Percentiles rank a stretch among this genome's conserved stretches.
These are phyloP conservation scores for Palloptera scutellata DNA, from an alignment of 2,888 invertebrate genomes.

Conservation along the genomic window DNA sequence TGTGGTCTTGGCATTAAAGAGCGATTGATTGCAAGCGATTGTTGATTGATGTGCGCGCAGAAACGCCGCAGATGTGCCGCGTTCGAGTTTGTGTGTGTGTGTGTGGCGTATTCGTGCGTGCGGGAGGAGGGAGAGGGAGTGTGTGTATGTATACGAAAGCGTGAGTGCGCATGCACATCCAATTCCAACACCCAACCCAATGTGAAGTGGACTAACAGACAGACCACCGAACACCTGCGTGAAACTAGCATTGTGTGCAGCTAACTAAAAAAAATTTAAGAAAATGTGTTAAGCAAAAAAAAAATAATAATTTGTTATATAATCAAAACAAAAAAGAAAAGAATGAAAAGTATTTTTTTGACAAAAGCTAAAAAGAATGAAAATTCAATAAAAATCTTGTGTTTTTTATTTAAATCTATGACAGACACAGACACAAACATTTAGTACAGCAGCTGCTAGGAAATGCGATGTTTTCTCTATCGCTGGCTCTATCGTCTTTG, in stretches of 20 bases:
- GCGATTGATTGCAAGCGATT: background rate
- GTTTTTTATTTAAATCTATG: slow-evolving; percentile 26
- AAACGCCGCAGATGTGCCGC: slow-evolving; percentile 21
- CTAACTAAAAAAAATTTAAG: slow-evolving; percentile 16
- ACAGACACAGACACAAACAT: too few relatives aligned
- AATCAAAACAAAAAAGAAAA: slow-evolving; percentile 28
- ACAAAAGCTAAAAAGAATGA: slow-evolving; percentile 20
- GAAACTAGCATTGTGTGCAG: slow-evolving; percentile 18
- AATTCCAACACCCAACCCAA: slow-evolving; percentile 15
- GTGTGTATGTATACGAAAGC: slow-evolving; percentile 5
- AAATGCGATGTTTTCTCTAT: too few relatives aligned
- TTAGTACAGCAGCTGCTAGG: too few relatives aligned
- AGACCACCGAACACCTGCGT: slow-evolving; percentile 10
- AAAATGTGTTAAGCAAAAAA: slow-evolving; percentile 37
- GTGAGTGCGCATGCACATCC: slow-evolving; percentile 6
- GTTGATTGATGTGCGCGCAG: background rate
- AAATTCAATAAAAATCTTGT: slow-evolving; percentile 28
- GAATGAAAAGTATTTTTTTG: slow-evolving; percentile 29
- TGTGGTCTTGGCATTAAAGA: slow-evolving; percentile 58
- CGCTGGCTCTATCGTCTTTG: too few relatives aligned
- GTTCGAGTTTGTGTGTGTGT: slow-evolving; percentile 20
- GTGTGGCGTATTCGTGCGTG: slow-evolving; percentile 13
- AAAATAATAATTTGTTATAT: slow-evolving; percentile 36
- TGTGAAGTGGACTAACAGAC: slow-evolving; percentile 20
- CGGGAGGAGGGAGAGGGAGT: slow-evolving; percentile 21